phyloP scores from a whole-genome alignment of 2,888 invertebrate genomes.

The Hipparchia semele region DNA sequence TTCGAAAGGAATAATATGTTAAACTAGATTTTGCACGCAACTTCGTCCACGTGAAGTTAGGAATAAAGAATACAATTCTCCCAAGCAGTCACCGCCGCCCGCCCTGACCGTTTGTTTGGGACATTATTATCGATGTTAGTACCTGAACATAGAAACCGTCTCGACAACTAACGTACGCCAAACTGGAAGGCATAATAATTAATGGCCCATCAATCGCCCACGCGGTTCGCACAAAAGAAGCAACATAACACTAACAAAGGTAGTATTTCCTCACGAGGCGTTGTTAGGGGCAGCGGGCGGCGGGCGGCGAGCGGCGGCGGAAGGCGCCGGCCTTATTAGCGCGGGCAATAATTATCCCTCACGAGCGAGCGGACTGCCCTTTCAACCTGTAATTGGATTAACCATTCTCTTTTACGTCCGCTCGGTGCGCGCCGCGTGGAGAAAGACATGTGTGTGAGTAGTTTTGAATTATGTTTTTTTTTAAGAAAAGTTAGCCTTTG shows the following conservation, averaged over 20 bases:
- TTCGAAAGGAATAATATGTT: too few species aligned
- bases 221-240: background rate
- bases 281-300: slow-evolving; percentile 13
- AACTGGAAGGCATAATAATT: background rate
- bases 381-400: slow-evolving; percentile 46
- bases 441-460: too few species aligned
- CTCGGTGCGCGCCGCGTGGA: background rate
- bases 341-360: slow-evolving; percentile 41
- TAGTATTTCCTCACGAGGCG: slow-evolving; percentile 8
- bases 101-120: too few species aligned
- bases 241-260: background rate
- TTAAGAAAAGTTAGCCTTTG: too few species aligned
- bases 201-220: background rate
- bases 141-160: too few species aligned
- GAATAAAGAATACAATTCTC: too few species aligned
- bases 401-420: slow-evolving; percentile 40
- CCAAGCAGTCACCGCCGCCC: too few species aligned
- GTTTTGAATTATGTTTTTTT: too few species aligned
- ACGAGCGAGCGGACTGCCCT: slow-evolving; percentile 42
- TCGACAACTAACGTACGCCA: too few species aligned
- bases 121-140: too few species aligned
- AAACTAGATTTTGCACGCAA: too few species aligned
- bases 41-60: too few species aligned
- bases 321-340: slow-evolving; percentile 30
- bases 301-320: slow-evolving; percentile 25